phyloP scores from a whole-genome alignment of 2,797 vertebrate genomes.

The Catostomus latipinnis region DNA sequence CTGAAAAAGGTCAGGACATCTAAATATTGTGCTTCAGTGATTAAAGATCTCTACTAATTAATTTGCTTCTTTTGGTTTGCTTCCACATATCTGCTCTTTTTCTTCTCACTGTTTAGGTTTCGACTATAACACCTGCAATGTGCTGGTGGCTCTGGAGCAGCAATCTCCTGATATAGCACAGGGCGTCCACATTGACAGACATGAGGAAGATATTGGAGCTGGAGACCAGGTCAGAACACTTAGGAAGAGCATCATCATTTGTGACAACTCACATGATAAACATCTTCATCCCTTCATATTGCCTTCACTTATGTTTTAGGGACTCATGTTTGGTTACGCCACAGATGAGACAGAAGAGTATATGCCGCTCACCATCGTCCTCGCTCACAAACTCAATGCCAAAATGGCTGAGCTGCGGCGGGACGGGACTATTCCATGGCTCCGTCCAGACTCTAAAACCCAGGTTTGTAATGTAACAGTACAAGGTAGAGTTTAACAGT shows the following conservation, averaged over 20 bases:
- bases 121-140: conserved; percentile 99
- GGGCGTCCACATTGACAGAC: conserved; percentile 90
- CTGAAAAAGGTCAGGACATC: conserved; percentile 88
- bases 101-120: conserved; percentile 80
- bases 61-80: too few species aligned
- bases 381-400: conserved; percentile 94
- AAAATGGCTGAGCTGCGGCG: conserved; percentile 93
- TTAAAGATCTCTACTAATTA: background rate
- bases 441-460: conserved; percentile 97
- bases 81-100: too few species aligned
- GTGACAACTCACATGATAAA: background rate
- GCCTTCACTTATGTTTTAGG: conserved; percentile 72
- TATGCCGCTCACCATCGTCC: conserved; percentile 96
- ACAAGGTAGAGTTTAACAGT: background rate
- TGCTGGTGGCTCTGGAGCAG: conserved; percentile 96
- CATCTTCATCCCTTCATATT: background rate
- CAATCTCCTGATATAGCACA: conserved; percentile 98
- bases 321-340: conserved; percentile 98
- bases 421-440: conserved; percentile 84
- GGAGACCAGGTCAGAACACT: conserved; percentile 89
- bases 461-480: conserved; percentile 79
- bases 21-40: background rate
- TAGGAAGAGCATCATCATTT: background rate
- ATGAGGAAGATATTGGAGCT: conserved; percentile 94
- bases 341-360: conserved; percentile 98